Conservation (phyloP, 2,888 invertebrate species). For the Patella ulyssiponensis region DNA sequence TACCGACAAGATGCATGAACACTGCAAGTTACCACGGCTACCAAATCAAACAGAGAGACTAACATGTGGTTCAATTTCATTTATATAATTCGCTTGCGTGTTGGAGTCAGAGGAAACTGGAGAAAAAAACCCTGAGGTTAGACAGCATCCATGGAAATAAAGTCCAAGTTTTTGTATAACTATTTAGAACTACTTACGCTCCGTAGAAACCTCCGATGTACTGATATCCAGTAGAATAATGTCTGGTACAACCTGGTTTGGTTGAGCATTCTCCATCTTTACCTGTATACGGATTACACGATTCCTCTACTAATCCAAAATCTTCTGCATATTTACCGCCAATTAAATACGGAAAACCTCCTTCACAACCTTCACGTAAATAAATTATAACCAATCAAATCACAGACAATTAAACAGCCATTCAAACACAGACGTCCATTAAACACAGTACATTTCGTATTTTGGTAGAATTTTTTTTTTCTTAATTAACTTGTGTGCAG, state of each 20-base stretch:
- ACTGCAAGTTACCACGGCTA: too few species aligned
- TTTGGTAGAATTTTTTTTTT: too few species aligned
- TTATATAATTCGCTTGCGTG: too few species aligned
- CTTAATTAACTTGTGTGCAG: too few species aligned
- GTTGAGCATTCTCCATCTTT: constrained; percentile 67
- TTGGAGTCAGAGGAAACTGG: too few species aligned
- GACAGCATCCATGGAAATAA: background rate
- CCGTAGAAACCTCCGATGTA: constrained; percentile 75
- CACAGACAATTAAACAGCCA: too few species aligned
- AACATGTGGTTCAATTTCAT: too few species aligned
- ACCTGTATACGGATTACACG: constrained; percentile 74
- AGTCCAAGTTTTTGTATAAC: background rate
- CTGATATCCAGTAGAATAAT: constrained; percentile 72
- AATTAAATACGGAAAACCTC: constrained; percentile 69
- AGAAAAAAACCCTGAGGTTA: background rate
- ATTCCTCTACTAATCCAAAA: constrained; percentile 73
- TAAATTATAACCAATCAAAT: too few species aligned
- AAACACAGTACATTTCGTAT: too few species aligned
- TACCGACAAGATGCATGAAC: too few species aligned
- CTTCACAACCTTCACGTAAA: constrained; percentile 61
- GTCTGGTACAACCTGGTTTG: constrained; percentile 65
- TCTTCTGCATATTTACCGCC: constrained; percentile 72
- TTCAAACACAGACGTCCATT: too few species aligned
- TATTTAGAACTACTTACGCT: constrained; percentile 60
- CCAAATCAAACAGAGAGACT: too few species aligned